phyloP scores from a whole-genome alignment of 2,113 vertebrate species.

The Prolemur simus region DNA sequence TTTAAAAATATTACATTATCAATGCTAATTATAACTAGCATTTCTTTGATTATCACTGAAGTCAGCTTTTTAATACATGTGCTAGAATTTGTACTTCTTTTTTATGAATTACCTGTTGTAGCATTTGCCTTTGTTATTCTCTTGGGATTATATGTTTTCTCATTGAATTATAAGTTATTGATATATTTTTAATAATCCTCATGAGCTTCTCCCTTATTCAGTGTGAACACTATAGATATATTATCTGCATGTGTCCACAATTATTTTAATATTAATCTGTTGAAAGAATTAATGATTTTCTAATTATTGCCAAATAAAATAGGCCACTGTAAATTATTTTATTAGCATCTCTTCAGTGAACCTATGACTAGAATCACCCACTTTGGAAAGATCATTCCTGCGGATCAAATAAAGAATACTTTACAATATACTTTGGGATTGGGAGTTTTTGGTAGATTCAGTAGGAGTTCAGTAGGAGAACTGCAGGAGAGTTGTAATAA shows the following conservation, averaged over 20 bases:
- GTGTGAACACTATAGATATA: neutral
- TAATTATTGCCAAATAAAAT: neutral
- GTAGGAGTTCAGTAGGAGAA: neutral
- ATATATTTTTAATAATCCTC: neutral
- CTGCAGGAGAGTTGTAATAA: neutral
- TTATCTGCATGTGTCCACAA: neutral
- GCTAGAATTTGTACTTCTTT: neutral
- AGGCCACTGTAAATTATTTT: neutral
- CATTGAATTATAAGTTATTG: neutral
- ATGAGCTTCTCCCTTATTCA: neutral
- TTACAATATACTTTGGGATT: neutral
- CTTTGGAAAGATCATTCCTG: neutral
- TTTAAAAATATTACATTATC: neutral
- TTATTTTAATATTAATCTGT: neutral
- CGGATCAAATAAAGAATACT: neutral
- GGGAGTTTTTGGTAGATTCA: neutral
- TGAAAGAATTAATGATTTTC: neutral
- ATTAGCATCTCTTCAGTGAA: neutral
- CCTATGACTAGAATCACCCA: neutral
- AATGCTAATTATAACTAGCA: neutral
- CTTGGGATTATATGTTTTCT: neutral
- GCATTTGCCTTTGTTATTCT: neutral
- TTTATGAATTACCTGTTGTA: neutral
- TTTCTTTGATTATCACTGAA: neutral
- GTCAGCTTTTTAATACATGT: neutral